phyloP scores from a whole-genome alignment of 2,113 vertebrate genomes.

The Asarcornis scutulata region DNA sequence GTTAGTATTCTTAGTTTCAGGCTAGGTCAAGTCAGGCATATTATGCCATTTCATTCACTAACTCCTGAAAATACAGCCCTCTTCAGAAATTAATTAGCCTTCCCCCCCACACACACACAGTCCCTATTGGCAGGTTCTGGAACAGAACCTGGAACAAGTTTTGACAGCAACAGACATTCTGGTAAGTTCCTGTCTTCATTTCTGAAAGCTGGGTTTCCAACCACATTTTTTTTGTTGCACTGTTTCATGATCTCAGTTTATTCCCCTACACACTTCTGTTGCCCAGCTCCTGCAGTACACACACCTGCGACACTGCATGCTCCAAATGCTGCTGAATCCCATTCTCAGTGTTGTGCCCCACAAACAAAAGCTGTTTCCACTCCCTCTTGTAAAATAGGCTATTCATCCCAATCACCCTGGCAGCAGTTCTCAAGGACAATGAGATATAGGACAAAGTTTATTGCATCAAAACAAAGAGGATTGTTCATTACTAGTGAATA shows the following conservation, averaged over 20 bases:
- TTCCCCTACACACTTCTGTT: not conserved
- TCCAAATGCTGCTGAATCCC: not conserved
- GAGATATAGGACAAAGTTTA: not conserved
- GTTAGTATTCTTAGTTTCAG: not conserved
- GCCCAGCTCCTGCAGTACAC: not conserved
- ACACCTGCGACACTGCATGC: not conserved
- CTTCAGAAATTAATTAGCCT: not conserved
- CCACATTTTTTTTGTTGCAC: not conserved
- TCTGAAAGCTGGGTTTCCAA: not conserved
- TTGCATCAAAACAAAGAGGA: not conserved
- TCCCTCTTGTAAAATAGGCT: not conserved
- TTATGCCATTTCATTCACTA: not conserved
- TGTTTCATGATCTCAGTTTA: not conserved
- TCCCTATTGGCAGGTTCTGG: not conserved
- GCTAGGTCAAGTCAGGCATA: not conserved
- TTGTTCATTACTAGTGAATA: not conserved
- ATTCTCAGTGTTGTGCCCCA: not conserved
- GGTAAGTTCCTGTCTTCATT: not conserved
- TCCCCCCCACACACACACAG: not conserved
- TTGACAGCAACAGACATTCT: not conserved
- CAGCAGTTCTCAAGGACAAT: not conserved
- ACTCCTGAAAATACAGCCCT: not conserved
- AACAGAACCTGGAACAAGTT: not conserved
- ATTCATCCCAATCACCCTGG: not conserved
- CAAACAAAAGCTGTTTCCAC: not conserved